A percentile compares a stretch with the other conserved stretches of the same genome.
Conservation (phyloP, 2,888 invertebrate species). For the Rhogogaster chlorosoma region DNA sequence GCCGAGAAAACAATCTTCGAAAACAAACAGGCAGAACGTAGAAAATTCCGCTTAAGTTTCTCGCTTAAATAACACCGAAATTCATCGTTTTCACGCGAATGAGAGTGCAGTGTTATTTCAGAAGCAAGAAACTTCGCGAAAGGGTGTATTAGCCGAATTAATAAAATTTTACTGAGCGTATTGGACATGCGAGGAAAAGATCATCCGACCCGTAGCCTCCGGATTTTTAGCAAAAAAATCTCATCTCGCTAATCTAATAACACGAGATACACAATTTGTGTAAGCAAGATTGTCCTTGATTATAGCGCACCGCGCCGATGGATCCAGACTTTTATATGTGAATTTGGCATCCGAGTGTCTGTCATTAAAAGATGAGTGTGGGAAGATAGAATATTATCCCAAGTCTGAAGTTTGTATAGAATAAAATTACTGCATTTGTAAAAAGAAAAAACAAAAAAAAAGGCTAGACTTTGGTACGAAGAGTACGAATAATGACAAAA, state of each 20-base stretch:
- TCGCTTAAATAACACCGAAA: not conserved
- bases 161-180: conserved; percentile 13
- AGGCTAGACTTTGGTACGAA: not conserved
- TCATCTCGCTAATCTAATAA: conserved; percentile 32
- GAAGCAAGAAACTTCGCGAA: not conserved
- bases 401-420: not conserved
- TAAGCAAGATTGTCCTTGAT: conserved; percentile 34
- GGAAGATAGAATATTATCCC: not conserved
- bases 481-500: not conserved
- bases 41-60: not conserved
- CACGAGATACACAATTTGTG: conserved; percentile 20
- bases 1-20: not conserved
- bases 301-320: conserved; percentile 29
- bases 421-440: not conserved
- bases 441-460: not conserved
- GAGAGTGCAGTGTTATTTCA: not conserved
- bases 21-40: not conserved
- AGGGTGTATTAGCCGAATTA: conserved; percentile 1
- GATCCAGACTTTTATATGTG: conserved; percentile 19
- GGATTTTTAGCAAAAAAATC: conserved; percentile 15
- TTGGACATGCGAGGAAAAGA: conserved; percentile 19
- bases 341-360: not conserved
- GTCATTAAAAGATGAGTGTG: not conserved
- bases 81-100: not conserved
- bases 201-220: not conserved